Percentiles rank a stretch among this genome's conserved stretches.
These are phyloP conservation scores for Acanthurus lineatus DNA, from an alignment of 2,797 vertebrate genomes.

Conservation along the genomic window DNA sequence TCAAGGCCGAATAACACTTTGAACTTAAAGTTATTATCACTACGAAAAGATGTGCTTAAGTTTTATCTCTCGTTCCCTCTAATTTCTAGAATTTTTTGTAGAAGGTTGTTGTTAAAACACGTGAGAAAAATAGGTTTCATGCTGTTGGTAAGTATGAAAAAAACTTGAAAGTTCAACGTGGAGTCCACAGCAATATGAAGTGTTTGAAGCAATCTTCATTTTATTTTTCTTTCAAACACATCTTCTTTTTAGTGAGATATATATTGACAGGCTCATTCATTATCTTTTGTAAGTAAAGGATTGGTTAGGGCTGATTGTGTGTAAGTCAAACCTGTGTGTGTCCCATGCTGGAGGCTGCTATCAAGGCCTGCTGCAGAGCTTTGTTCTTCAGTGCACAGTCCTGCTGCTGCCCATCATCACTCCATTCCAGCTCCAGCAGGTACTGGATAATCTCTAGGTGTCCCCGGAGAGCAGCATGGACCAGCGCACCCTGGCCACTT, in stretches of 20 bases:
- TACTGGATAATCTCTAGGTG: conserved; percentile 91
- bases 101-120: not conserved
- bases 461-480: conserved; percentile 94
- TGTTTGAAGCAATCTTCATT: not conserved
- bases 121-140: not conserved
- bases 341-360: conserved; percentile 97
- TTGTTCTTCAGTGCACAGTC: conserved; percentile 88
- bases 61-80: conserved; percentile 8
- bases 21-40: conserved; percentile 36
- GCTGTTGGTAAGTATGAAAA: not conserved
- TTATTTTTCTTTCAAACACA: not conserved
- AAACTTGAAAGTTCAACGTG: not conserved
- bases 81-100: not conserved
- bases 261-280: not conserved
- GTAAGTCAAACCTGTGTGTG: conserved; percentile 83
- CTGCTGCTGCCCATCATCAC: conserved; percentile 82
- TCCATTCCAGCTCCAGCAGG: conserved; percentile 91
- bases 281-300: too few species aligned
- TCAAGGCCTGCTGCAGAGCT: conserved; percentile 94
- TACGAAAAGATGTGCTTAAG: conserved; percentile 7
- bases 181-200: not conserved
- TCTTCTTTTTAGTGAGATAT: not conserved
- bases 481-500: conserved; percentile 95
- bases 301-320: not conserved
- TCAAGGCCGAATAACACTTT: conserved; percentile 25